Evolutionary conservation across 2,888 invertebrate species (phyloP), one percentile per base, ranked within the genome.

Genomic region (Terebella lapidaria): DNA sequence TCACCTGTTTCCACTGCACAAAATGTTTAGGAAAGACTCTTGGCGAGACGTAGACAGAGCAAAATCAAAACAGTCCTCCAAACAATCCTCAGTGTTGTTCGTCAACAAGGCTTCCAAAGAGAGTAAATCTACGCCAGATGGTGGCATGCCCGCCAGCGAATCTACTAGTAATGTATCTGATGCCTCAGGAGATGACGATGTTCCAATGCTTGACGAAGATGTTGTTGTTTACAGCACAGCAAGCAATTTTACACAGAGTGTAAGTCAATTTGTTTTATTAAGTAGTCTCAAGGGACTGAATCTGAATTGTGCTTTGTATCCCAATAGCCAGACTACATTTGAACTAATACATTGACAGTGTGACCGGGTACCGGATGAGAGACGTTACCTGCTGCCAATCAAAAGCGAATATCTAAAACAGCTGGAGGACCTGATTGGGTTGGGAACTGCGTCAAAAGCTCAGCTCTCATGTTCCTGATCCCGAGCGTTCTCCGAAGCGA

Each of bases 1-100:
- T 0, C 86, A 86, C 71, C 71, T 86, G 26, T 80, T 86, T 58
- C 86, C 86, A 0, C 67, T 85, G 2, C 65, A 67, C 30, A 56
- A 62, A 10, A 65, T 65, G 4, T 74, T 77, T 54, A 70, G 74
- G n/a, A 30, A 59, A 20, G 42, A 53, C 45, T 20, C 20, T 15
- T 26, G 24, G 26, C n/a, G 22, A 26, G 25, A 35, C n/a, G 42
- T 15, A 10, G 42, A n/a, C 42, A 35, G 10, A 15, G 42, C n/a
- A n/a, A n/a, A n/a, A 35, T 35, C n/a, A 15, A 35, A 35, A 15
- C 10, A 35, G n/a, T 35, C n/a, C 42, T 35, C 42, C 10, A 15
- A 10, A 35, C 42, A 35, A n/a, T 15, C 10, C 10, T 35, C 42
- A 35, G 10, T n/a, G n/a, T n/a, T n/a, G n/a, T 35, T n/a, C n/a